Evolutionary conservation across 2,888 invertebrate species (phyloP), one percentile per base, ranked within the genome.

Genomic region (Nomada fabriciana): DNA sequence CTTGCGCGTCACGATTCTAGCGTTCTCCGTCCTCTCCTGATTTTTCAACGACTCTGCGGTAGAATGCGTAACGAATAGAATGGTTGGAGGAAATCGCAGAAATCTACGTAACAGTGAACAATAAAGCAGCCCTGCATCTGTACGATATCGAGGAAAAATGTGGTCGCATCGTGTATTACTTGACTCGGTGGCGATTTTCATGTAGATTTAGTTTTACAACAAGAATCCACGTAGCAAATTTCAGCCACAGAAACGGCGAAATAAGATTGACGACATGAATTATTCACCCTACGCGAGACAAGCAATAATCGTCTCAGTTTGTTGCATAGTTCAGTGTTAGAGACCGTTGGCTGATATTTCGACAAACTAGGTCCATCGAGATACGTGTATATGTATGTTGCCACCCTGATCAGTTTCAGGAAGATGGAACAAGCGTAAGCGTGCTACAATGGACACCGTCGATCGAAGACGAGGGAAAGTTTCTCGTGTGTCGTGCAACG

Each of bases 391-490:
- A 10, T 23, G 57, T 23, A 25, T 10, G 13, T 25, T 23, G 59
- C 15, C 20, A 23, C 43, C 2, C 4, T 42, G 67, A 69, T 61
- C 81, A 91, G 91, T 91, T 90, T 82, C 89, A 90, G 88, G 90
- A 90, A 76, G 90, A 90, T 50, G 88, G 89, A 57, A 89, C 85
- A 81, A 89, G 90, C 84, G 76, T 90, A 73, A 91, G 90, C 83
- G 86, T 97, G 91, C 95, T 98, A 89, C 96, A 97, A 89, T 96
- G 97, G 94, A 96, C 96, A 85, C 98, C 98, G 70, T 96, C 96
- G 88, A 96, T 97, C 90, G 98, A 98, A 92, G 98, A 98, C 94
- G 98, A 98, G 93, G 98, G 98, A 89, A 98, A 97, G 95, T 97
- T 97, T 95, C 96, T 98, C 94, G 97, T 97, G 88, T 98, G 98